Evolutionary conservation across 2,113 vertebrate genomes (phyloP), one percentile per base, ranked within the genome.

Genomic region (Ceyx margarethae): DNA sequence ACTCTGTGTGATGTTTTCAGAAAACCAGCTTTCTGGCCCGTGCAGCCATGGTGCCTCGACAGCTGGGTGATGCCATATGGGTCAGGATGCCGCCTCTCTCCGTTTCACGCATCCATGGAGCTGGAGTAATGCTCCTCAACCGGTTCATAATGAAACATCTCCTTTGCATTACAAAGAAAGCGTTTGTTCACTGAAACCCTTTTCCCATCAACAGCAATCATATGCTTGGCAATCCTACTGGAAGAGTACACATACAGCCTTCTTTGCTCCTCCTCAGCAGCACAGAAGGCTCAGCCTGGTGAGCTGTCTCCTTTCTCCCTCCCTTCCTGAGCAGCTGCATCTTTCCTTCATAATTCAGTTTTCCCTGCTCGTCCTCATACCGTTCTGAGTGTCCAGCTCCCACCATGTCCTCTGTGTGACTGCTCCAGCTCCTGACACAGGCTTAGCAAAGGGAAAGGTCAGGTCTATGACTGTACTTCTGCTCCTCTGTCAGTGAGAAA

Each of bases 141-240:
- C 2, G 1, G 62, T 37, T 56, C 0, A 4, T 64, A 58, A 93
- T 35, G 56, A 71, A 91, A 56, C 29, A 35, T 37, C 87, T 93
- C 78, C 60, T 96, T 94, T 89, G 84, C 87, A 85, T 93, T 35
- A 82, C 84, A 93, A 92, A 92, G 89, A 75, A 62, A 11, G 7
- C 3, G 21, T 60, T 87, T 77, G 51, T 40, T 85, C 6, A 0
- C 29, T 60, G 46, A 77, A 95, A 66, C 64, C n/a, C 42, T 46
- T 69, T 81, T 40, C 79, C 71, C 81, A 67, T 60, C 81, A 80
- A 51, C 46, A 87, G 71, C 64, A 66, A 60, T 73, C 66, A 19
- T 46, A 61, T 0, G 31, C 83, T 93, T 95, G 83, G 48, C 80
- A 77, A 51, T 12, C 40, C 46, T 82, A 58, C 64, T 89, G 78